phyloP scores from a whole-genome alignment of 2,113 vertebrate species.

The Camelus dromedarius region DNA sequence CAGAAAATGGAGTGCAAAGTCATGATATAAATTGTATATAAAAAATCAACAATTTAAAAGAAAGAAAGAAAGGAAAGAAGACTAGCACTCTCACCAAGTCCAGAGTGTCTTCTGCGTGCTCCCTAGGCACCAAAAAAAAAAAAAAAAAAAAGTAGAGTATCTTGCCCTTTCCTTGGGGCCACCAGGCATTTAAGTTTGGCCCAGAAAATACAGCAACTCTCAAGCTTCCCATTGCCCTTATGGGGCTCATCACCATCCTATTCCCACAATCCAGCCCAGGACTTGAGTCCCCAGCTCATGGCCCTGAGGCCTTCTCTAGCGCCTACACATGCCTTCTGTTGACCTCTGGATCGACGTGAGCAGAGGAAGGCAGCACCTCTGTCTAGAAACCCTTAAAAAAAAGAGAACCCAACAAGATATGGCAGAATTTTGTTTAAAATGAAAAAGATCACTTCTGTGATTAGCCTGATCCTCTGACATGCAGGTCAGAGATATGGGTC shows the following conservation, averaged over 20 bases:
- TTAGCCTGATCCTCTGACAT: not conserved
- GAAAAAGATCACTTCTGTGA: not conserved
- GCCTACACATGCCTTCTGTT: not conserved
- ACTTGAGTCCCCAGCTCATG: not conserved
- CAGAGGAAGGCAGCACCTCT: not conserved
- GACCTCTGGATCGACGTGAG: not conserved
- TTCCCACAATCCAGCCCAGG: not conserved
- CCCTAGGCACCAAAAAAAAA: too few species aligned
- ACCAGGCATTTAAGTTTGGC: not conserved
- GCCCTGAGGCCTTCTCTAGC: not conserved
- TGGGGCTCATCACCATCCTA: not conserved
- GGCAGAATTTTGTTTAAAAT: not conserved
- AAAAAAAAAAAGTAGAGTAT: fast-evolving
- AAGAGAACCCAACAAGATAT: not conserved
- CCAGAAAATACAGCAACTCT: not conserved
- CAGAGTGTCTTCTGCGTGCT: not conserved
- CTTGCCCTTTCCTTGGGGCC: not conserved
- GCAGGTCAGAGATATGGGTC: not conserved
- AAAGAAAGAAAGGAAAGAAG: not conserved
- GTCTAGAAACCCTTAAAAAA: not conserved
- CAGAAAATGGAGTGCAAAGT: conserved; percentile 38
- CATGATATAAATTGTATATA: conserved; percentile 5
- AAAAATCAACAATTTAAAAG: conserved; percentile 47
- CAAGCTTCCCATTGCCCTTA: not conserved
- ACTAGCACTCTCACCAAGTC: not conserved